Conservation (phyloP, 2,113 vertebrate genomes). For the Narcine bancroftii region DNA sequence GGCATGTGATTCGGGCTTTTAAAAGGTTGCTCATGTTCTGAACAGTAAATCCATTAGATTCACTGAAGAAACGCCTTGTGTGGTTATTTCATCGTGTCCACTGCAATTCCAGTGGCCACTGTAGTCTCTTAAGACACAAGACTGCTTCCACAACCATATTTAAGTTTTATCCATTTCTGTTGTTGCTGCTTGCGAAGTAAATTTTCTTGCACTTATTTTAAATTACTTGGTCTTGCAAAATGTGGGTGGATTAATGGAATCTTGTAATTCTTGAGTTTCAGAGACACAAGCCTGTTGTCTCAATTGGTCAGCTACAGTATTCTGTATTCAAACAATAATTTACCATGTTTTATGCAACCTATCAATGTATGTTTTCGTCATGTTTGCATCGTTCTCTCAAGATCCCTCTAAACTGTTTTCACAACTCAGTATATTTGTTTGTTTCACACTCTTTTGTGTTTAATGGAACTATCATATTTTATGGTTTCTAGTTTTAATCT, state of each 20-base stretch:
- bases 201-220: constrained; percentile 6
- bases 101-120: too few relatives aligned
- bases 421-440: too few relatives aligned
- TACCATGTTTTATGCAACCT: not conserved
- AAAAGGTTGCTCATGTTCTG: too few relatives aligned
- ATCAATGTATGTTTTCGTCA: not conserved
- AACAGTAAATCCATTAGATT: too few relatives aligned
- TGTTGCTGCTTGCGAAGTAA: not conserved
- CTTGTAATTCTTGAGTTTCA: not conserved
- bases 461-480: too few relatives aligned
- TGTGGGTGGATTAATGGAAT: not conserved
- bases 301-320: not conserved
- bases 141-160: not conserved
- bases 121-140: not conserved
- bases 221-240: not conserved
- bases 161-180: not conserved
- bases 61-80: too few relatives aligned
- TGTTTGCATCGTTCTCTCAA: not conserved
- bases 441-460: too few relatives aligned
- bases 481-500: too few relatives aligned
- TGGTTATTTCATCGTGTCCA: too few relatives aligned
- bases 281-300: not conserved
- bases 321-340: not conserved
- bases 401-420: too few relatives aligned
- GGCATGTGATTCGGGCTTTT: too few relatives aligned